Evolutionary conservation across 2,888 invertebrate genomes (phyloP), one percentile per base, ranked within the genome.

Genomic region (Corbicula japonica): DNA sequence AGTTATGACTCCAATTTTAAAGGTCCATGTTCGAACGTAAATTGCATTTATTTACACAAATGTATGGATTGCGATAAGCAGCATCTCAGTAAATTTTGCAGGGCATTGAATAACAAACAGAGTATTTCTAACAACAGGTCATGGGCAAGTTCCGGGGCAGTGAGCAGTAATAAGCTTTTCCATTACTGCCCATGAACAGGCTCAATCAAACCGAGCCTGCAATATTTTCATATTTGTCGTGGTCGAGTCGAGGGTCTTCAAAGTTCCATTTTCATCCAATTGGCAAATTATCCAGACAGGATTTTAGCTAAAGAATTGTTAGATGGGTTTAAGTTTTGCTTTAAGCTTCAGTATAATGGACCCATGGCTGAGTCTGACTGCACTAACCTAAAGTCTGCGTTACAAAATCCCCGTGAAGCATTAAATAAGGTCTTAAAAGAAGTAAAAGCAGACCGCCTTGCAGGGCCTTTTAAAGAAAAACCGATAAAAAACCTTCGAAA

Each of bases 341-440:
- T 68, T 10, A 44, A 54, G 21, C n/a, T 56, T 4, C n/a, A 32
- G 18, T 66, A 54, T 68, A 2, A 23, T 5, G 60, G 69, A 15
- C 30, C 48, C 2, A 28, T 48, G 21, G 34, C 21, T 1, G n/a
- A n/a, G 0, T 4, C 1, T 2, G n/a, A 30, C 1, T 1, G 35
- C 6, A 50, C 48, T 10, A 71, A 52, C 32, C 35, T 71, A 26
- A 66, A 71, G 30, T 82, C 78, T 21, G 82, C 76, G 1, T 23
- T 60, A 18, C 10, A 61, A 21, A 3, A 52, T 21, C 63, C 52
- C 1, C 54, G 63, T 6, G 35, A 62, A 34, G 54, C 75, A 1
- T n/a, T 10, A 8, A 23, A 61, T 34, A 82, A 75, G 46, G 50
- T 72, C 12, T n/a, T 18, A 15, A 65, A 60, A 5, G 78, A 78